These are phyloP conservation scores for Ctena decussata DNA, from an alignment of 2,888 invertebrate genomes.

Conservation along the genomic window DNA sequence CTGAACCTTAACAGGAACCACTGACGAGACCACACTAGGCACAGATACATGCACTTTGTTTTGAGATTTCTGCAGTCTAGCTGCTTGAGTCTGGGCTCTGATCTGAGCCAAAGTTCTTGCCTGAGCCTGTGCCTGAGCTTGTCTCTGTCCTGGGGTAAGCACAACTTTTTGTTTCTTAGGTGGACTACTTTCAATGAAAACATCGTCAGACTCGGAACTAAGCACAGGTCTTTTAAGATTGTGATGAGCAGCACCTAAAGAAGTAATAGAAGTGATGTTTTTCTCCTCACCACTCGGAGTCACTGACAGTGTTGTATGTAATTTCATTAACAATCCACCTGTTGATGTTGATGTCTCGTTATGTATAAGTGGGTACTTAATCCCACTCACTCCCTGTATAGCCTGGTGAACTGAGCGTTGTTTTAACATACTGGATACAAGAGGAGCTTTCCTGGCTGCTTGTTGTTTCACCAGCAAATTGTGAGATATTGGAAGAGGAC, in stretches of 20 bases:
- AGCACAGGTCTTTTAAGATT: slow-evolving; percentile 55
- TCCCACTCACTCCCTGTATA: slow-evolving; percentile 48
- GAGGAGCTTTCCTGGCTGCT: slow-evolving; percentile 61
- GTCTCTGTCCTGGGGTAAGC: slow-evolving; percentile 48
- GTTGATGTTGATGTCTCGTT: slow-evolving; percentile 6
- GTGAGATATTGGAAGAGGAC: slow-evolving; percentile 17
- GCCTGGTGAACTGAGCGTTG: slow-evolving; percentile 77
- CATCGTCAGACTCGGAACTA: slow-evolving; percentile 27
- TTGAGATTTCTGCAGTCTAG: slow-evolving; percentile 69
- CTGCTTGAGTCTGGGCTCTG: slow-evolving; percentile 79
- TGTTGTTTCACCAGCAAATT: slow-evolving; percentile 21
- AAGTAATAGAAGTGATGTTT: slow-evolving; percentile 2
- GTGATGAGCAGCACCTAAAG: slow-evolving; percentile 4
- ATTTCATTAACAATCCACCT: slow-evolving; percentile 68
- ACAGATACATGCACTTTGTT: slow-evolving; percentile 4
- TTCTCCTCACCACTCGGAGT: slow-evolving; percentile 29
- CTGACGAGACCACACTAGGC: slow-evolving; percentile 39
- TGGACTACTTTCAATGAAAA: slow-evolving; percentile 56
- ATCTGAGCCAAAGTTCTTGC: slow-evolving; percentile 80
- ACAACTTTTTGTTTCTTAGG: slow-evolving; percentile 67
- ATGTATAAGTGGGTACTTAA: background rate
- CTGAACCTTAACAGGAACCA: background rate
- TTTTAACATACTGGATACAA: slow-evolving; percentile 82
- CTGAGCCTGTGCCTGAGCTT: slow-evolving; percentile 67
- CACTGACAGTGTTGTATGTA: slow-evolving; percentile 38